phyloP scores from a whole-genome alignment of 2,888 invertebrate species.

The Rotaria macrura region DNA sequence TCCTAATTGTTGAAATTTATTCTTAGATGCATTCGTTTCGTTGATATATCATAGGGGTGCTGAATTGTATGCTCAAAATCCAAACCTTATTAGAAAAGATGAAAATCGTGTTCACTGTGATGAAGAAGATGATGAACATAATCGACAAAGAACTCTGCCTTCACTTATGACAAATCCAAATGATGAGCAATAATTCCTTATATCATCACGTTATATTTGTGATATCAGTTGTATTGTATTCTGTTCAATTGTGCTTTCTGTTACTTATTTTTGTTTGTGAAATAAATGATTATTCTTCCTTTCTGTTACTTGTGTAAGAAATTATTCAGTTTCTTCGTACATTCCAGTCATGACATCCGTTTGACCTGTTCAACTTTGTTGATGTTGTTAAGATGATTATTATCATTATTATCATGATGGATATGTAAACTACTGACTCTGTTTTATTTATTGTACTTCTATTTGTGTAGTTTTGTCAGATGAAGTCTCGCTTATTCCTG shows the following conservation, averaged over 20 bases:
- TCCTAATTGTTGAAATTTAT: background rate
- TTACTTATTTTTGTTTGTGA: too few species aligned
- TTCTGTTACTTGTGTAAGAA: background rate
- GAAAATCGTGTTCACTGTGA: background rate
- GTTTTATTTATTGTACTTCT: too few species aligned
- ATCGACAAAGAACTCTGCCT: background rate
- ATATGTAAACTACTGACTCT: too few species aligned
- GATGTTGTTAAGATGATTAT: background rate
- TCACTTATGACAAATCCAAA: background rate
- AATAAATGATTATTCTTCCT: background rate
- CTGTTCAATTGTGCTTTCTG: background rate
- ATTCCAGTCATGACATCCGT: background rate
- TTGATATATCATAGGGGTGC: background rate
- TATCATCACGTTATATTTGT: background rate
- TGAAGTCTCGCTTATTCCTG: too few species aligned
- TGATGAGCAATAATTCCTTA: background rate
- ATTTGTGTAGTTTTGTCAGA: too few species aligned
- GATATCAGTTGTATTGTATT: background rate
- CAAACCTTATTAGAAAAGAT: slow-evolving; percentile 5
- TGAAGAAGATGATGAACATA: background rate
- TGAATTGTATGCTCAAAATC: background rate
- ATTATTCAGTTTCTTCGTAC: background rate
- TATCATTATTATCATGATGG: too few species aligned
- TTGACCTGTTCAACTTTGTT: background rate
- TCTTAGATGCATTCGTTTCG: too few species aligned